A percentile compares a stretch with the other conserved stretches of the same genome.
phyloP scores from a whole-genome alignment of 1,140 invertebrate species.

The Papilio machaon region DNA sequence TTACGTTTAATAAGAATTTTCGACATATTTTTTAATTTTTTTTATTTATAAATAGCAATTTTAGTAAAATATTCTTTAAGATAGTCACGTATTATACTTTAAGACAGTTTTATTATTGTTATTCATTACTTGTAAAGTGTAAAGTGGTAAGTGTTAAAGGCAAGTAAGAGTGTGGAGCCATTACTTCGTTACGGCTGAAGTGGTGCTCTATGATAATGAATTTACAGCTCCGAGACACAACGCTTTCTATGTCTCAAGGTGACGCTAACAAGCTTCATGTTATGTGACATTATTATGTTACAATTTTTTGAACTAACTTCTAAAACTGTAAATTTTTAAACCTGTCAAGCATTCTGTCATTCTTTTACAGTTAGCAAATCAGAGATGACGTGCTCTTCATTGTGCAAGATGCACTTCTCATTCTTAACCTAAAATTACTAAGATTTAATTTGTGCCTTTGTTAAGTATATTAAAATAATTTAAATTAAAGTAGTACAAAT shows the following conservation, averaged over 20 bases:
- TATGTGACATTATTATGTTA: neutral
- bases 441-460: neutral
- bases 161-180: neutral
- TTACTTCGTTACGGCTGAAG: neutral
- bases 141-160: neutral
- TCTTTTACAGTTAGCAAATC: neutral
- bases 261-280: neutral
- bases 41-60: too few relatives aligned
- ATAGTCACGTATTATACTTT: too few relatives aligned
- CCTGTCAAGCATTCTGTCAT: neutral
- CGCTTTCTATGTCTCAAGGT: neutral
- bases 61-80: too few relatives aligned
- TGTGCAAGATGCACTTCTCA: too few relatives aligned
- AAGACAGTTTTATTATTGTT: neutral
- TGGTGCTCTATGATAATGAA: neutral
- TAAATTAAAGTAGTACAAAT: neutral
- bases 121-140: neutral
- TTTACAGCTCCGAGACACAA: neutral
- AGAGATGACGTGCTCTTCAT: neutral
- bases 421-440: too few relatives aligned
- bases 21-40: neutral
- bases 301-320: neutral
- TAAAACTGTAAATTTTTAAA: too few relatives aligned
- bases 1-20: neutral
- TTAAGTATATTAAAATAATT: too few relatives aligned